A percentile compares a stretch with the other conserved stretches of the same genome.
Evolutionary conservation across 2,888 invertebrate species (phyloP).

Genomic region (Bellardia pandia): DNA sequence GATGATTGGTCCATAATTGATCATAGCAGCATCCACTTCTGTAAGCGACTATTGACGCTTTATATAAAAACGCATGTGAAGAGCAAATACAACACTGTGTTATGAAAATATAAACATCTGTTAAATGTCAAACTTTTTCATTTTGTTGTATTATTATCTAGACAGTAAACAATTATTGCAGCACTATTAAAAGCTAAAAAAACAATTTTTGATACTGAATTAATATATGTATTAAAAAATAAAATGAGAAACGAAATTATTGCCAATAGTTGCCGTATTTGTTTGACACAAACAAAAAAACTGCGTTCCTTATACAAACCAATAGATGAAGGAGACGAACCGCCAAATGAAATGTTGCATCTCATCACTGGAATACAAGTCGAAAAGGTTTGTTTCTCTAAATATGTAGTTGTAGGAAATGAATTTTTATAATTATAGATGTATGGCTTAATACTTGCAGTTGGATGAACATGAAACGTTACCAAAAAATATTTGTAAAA

Average conservation of each 20-base stretch:
- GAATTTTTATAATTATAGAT: constrained; percentile 11
- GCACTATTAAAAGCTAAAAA: background rate
- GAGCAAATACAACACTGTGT: constrained; percentile 10
- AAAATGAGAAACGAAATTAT: constrained; percentile 75
- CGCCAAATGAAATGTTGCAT: constrained; percentile 80
- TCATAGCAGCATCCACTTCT: no score
- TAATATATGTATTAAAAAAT: constrained; percentile 2
- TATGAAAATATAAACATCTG: constrained; percentile 12
- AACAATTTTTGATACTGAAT: background rate
- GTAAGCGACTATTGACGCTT: background rate
- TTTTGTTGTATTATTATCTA: background rate
- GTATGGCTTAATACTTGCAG: constrained; percentile 27
- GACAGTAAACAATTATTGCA: constrained; percentile 24
- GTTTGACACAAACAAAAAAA: constrained; percentile 78
- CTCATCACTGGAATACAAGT: constrained; percentile 78
- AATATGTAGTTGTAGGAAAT: background rate
- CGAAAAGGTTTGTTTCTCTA: constrained; percentile 75
- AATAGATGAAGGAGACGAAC: constrained; percentile 79
- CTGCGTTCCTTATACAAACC: constrained; percentile 80
- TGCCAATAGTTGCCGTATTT: constrained; percentile 80
- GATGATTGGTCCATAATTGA: no score
- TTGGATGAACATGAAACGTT: constrained; percentile 75
- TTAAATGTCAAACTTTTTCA: constrained; percentile 24
- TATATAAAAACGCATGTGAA: background rate
- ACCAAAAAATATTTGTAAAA: constrained; percentile 80